Evolutionary conservation across 2,888 invertebrate genomes (phyloP).

Genomic region (Synanthedon vespiformis): DNA sequence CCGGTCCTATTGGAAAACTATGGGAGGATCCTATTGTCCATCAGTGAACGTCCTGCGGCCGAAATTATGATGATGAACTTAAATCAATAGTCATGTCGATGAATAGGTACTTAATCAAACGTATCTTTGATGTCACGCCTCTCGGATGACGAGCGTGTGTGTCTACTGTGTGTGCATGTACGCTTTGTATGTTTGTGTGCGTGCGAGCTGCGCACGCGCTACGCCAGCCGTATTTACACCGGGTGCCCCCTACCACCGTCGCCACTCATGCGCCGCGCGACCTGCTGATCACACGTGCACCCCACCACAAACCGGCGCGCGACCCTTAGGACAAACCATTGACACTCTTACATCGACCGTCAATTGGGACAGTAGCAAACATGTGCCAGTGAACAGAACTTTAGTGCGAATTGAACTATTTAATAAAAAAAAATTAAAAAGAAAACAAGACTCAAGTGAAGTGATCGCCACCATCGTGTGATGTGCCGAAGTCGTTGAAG

Average conservation of each 20-base stretch:
- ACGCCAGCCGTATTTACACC: slow-evolving; percentile 61
- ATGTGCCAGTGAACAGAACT: slow-evolving; percentile 56
- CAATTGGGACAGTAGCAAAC: slow-evolving; percentile 34
- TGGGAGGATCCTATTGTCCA: too few species aligned
- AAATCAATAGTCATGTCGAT: slow-evolving; percentile 4
- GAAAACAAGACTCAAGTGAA: slow-evolving; percentile 35
- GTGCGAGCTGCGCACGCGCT: slow-evolving; percentile 54
- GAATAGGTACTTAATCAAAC: slow-evolving; percentile 23
- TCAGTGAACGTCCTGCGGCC: too few species aligned
- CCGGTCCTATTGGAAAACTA: too few species aligned
- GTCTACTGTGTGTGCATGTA: slow-evolving; percentile 22
- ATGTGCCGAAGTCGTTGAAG: slow-evolving; percentile 52
- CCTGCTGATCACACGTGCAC: slow-evolving; percentile 60
- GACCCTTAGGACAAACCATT: slow-evolving; percentile 37
- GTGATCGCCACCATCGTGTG: slow-evolving; percentile 50
- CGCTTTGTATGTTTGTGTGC: slow-evolving; percentile 4
- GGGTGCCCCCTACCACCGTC: slow-evolving; percentile 63
- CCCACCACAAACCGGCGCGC: slow-evolving; percentile 42
- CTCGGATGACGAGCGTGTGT: not conserved
- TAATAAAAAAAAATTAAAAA: slow-evolving; percentile 15
- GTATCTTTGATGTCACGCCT: slow-evolving; percentile 14
- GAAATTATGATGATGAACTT: too few species aligned
- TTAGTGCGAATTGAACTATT: slow-evolving; percentile 24
- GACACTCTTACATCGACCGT: slow-evolving; percentile 22
- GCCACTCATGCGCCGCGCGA: slow-evolving; percentile 66